Conservation (phyloP, 2,113 vertebrate species). For the Silurus meridionalis region DNA sequence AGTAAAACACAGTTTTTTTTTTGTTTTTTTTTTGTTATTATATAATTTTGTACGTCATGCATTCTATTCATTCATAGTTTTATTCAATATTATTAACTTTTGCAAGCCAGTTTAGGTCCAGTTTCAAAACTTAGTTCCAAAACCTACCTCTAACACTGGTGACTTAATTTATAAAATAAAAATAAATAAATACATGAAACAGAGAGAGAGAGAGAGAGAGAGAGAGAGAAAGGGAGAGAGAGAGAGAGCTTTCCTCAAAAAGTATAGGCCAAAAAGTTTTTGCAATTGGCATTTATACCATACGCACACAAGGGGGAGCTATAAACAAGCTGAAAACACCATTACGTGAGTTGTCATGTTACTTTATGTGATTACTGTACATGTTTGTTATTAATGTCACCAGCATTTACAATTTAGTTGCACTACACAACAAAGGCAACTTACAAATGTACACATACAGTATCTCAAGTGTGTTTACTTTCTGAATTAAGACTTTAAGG, state of each 20-base stretch:
- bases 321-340: not conserved
- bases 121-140: not conserved
- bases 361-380: not conserved
- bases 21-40: not conserved
- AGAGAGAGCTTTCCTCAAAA: too few species aligned
- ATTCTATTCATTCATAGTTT: not conserved
- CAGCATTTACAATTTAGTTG: not conserved
- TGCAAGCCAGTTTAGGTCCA: not conserved
- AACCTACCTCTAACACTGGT: not conserved
- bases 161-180: not conserved
- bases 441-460: not conserved
- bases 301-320: constrained; percentile 14
- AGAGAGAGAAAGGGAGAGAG: too few species aligned
- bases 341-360: not conserved
- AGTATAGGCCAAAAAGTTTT: too few species aligned
- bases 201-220: too few species aligned
- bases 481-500: not conserved
- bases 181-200: too few species aligned
- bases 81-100: not conserved
- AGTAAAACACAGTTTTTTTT: not conserved
- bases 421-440: not conserved
- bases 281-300: not conserved
- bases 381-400: not conserved
- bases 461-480: not conserved
- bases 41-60: not conserved